Evolutionary conservation across 2,113 vertebrate species (phyloP), one percentile per base, ranked within the genome.

Genomic region (Tachysurus fulvidraco): DNA sequence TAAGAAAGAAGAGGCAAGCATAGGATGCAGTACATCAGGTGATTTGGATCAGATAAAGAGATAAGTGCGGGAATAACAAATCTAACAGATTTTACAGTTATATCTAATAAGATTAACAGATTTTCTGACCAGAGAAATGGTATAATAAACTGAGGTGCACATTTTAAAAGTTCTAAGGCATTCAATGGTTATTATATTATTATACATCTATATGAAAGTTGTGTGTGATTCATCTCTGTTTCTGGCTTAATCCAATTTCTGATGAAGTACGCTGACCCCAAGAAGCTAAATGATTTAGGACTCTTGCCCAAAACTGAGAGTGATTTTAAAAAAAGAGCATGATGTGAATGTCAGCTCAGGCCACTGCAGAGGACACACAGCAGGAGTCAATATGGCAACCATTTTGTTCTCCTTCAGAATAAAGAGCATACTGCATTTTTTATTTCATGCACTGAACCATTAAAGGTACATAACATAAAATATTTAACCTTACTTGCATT

Each of bases 211-310:
- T 16, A 46, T 60, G 54, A 83, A 28, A 13, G 5, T 46, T 28
- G 12, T 64, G 5, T 16, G 60, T 44, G 17, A 83, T 44, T 19
- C 16, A 1, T 36, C n/a, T 74, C 36, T 83, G 23, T 77, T 52
- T 83, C 55, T 17, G 62, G 52, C 36, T 44, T 76, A 3, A 7
- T 54, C 52, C 3, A 64, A 30, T 23, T 80, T 28, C 69, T 44
- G 7, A 84, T 76, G 78, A 8, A 17, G 28, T 77, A 54, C 73
- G 57, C 81, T 62, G 71, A 81, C 36, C 17, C 13, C 64, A 78
- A 73, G 64, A 77, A 36, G 54, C 62, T 89, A 90, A 90, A 89
- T 88, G 54, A 88, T 90, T 88, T 84, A 85, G 83, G 76, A 60
- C 54, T 78, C 77, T 52, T 67, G 76, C 82, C 87, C 80, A 89